Conservation (phyloP, 2,888 invertebrate species). For the Cosmopolites sordidus region DNA sequence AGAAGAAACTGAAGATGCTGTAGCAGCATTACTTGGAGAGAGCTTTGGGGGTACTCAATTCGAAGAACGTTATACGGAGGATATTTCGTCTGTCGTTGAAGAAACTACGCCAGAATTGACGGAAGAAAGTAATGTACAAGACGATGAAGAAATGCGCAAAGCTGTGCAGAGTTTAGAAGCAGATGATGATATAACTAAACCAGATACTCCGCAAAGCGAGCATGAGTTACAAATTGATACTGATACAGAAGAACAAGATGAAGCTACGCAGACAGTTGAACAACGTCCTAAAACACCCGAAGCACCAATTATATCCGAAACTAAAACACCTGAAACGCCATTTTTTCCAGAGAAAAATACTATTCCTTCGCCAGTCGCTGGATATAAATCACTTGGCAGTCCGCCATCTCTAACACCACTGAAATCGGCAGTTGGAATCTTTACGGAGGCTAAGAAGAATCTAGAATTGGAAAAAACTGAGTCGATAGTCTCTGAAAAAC, state of each 20-base stretch:
- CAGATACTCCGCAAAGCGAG: constrained; percentile 81
- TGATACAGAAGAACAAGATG: constrained; percentile 74
- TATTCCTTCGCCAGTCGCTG: constrained; percentile 24
- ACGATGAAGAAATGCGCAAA: constrained; percentile 78
- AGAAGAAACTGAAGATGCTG: constrained; percentile 90
- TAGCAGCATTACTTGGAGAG: constrained; percentile 81
- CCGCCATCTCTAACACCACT: constrained; percentile 47
- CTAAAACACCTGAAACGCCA: constrained; percentile 56
- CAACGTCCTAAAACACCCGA: constrained; percentile 40
- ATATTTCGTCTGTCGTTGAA: constrained; percentile 46
- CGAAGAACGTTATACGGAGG: constrained; percentile 53
- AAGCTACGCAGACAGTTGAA: constrained; percentile 41
- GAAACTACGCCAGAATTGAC: constrained; percentile 47
- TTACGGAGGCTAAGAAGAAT: constrained; percentile 28
- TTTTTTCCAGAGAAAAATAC: constrained; percentile 44
- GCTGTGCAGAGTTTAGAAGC: constrained; percentile 75
- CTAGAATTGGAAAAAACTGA: constrained; percentile 26
- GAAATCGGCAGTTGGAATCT: constrained; percentile 29
- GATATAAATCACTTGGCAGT: constrained; percentile 38
- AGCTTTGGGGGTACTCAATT: constrained; percentile 70
- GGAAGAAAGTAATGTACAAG: constrained; percentile 75
- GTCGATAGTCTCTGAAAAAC: constrained; percentile 33
- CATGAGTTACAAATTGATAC: constrained; percentile 81
- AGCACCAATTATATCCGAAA: constrained; percentile 36
- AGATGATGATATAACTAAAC: constrained; percentile 66